These are phyloP conservation scores for Prunella strophiata DNA, from an alignment of 2,797 vertebrate genomes.

Conservation along the genomic window DNA sequence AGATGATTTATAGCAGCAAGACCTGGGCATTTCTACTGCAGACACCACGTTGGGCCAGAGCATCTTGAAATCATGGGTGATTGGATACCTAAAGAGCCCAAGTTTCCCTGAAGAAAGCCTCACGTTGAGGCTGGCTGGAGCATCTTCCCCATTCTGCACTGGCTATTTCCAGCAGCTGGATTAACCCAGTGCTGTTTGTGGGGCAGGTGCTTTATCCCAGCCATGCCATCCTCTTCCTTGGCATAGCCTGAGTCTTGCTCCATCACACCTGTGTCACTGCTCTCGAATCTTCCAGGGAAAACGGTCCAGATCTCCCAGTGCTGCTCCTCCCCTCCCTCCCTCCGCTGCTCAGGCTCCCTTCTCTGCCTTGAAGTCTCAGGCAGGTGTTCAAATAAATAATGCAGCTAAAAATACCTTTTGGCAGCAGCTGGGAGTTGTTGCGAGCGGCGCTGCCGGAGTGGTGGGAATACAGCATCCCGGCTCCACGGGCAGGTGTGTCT, in stretches of 20 bases:
- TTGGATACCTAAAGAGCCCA: not conserved
- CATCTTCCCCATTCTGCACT: not conserved
- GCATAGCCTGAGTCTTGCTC: accelerated
- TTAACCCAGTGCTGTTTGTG: not conserved
- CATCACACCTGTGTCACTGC: not conserved
- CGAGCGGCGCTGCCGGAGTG: slow-evolving; percentile 53
- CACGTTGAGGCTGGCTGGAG: not conserved
- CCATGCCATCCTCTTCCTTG: accelerated
- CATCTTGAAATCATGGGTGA: not conserved
- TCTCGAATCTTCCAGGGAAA: slow-evolving; percentile 51
- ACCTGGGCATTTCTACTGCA: not conserved
- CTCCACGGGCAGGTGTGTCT: slow-evolving; percentile 81
- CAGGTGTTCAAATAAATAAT: slow-evolving; percentile 92
- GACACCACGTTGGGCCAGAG: accelerated
- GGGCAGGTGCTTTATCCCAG: not conserved
- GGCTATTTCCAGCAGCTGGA: not conserved
- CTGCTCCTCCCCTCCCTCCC: not conserved
- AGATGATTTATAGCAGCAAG: not conserved
- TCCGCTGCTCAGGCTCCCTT: slow-evolving; percentile 4
- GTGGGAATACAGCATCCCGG: slow-evolving; percentile 74
- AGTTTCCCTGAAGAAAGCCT: not conserved
- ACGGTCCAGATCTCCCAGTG: not conserved
- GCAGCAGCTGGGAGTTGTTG: slow-evolving; percentile 86
- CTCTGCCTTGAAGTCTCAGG: slow-evolving; percentile 76
- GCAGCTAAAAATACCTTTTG: slow-evolving; percentile 87